Percentiles rank a stretch among this genome's conserved stretches.
Conservation (phyloP, 1,140 invertebrate species). For the Neodiprion virginianus region DNA sequence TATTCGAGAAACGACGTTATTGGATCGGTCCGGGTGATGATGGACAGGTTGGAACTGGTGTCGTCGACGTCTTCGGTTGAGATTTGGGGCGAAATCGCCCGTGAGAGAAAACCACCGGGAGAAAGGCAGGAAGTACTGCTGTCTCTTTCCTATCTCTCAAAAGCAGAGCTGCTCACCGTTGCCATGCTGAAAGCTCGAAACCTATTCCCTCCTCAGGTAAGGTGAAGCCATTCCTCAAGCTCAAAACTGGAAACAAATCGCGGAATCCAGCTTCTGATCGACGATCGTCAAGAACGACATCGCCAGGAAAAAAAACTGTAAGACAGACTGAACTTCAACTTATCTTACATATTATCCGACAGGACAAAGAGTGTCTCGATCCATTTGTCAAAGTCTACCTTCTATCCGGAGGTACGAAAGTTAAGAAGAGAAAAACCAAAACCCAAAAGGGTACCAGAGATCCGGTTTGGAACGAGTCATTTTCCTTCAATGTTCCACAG, state of each 20-base stretch:
- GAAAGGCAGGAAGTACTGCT: constrained; percentile 82
- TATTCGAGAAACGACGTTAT: constrained; percentile 82
- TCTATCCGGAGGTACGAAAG: constrained; percentile 81
- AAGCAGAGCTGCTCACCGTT: constrained; percentile 84
- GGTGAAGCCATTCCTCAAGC: neutral
- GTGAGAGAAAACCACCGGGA: constrained; percentile 78
- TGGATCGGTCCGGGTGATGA: constrained; percentile 74
- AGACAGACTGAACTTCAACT: neutral
- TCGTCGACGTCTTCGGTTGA: constrained; percentile 71
- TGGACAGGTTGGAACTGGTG: constrained; percentile 73
- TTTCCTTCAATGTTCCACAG: constrained; percentile 86
- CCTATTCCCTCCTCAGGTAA: constrained; percentile 70
- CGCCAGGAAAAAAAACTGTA: neutral
- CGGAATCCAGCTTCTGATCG: no score
- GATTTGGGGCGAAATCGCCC: constrained; percentile 79
- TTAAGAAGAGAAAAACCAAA: constrained; percentile 93
- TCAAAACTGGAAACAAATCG: neutral
- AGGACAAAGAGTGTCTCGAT: constrained; percentile 66
- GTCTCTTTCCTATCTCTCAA: constrained; percentile 85
- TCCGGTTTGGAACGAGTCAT: constrained; percentile 95
- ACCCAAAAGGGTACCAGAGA: constrained; percentile 84
- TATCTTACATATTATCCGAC: neutral
- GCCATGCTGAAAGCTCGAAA: constrained; percentile 86
- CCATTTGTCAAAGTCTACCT: constrained; percentile 92
- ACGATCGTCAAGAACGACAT: constrained; percentile 9